These are phyloP conservation scores for Valencia hispanica DNA, from an alignment of 2,797 vertebrate species.

Conservation along the genomic window DNA sequence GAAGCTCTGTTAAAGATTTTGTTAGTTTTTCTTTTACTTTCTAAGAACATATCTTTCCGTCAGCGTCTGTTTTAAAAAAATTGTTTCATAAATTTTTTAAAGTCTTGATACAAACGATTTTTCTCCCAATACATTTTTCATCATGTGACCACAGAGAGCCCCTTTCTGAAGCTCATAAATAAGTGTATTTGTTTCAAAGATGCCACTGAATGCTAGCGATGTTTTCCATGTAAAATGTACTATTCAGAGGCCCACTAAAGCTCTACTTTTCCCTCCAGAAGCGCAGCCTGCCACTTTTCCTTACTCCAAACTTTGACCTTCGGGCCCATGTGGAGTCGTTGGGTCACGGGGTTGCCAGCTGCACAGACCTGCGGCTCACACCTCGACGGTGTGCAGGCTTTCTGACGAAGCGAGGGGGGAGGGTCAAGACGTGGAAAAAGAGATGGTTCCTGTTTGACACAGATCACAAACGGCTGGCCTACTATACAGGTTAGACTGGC, in stretches of 20 bases:
- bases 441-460: conserved; percentile 93
- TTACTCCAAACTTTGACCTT: conserved; percentile 84
- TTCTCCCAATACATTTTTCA: neutral
- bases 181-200: conserved; percentile 12
- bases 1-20: neutral
- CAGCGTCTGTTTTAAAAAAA: neutral
- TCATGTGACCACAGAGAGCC: conserved; percentile 1
- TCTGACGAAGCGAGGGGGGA: conserved; percentile 89
- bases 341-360: conserved; percentile 85
- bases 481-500: conserved; percentile 85
- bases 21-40: neutral
- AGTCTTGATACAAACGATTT: neutral
- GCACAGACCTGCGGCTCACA: conserved; percentile 80
- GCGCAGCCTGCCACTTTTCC: conserved; percentile 70
- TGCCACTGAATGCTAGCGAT: neutral
- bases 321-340: conserved; percentile 87
- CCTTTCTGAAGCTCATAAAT: conserved; percentile 4
- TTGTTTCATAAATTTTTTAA: neutral
- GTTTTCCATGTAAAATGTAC: conserved; percentile 14
- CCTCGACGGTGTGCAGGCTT: conserved; percentile 85
- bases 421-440: conserved; percentile 93
- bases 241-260: conserved; percentile 12
- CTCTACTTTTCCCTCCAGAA: conserved; percentile 36
- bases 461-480: conserved; percentile 87
- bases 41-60: neutral